Evolutionary conservation across 2,888 invertebrate species (phyloP), one percentile per base, ranked within the genome.

Genomic region (Stratiomys singularior): DNA sequence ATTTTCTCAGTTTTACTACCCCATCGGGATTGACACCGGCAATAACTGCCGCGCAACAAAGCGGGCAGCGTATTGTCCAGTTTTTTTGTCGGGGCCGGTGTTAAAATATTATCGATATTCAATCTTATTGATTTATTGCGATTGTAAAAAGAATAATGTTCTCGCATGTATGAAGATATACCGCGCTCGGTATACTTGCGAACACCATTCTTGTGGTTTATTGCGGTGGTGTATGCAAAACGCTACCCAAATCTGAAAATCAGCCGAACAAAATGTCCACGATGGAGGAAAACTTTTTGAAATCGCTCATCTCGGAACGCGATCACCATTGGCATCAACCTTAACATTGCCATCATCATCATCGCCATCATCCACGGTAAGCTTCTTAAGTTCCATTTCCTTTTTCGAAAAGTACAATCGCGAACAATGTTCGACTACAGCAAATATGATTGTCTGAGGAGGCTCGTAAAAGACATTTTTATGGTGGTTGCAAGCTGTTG

Each of bases 21-120:
- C n/a, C 52, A 52, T 13, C 4, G 15, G 7, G 52, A 13, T 4
- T 18, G 18, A 52, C 52, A 52, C 52, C 52, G 4, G 18, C 18
- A 52, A 52, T 52, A 52, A 52, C 4, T 52, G 52, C 52, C 15
- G 15, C 15, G 18, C 52, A 52, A 37, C 37, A 37, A 37, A 52
- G 15, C 52, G n/a, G 3, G 4, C 15, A 9, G 52, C 18, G 4
- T 18, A 52, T 52, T 52, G 52, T 52, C 60, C 60, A n/a, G 60
- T 23, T 77, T 77, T 37, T 63, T 77, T 79, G 77, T 77, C 76
- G 79, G 76, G 21, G 23, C 74, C 69, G n/a, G 78, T 79, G 79
- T 79, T 79, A 79, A 79, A 78, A 78, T 78, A 79, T 79, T 79
- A 79, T 79, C 78, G 79, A 79, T 79, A 79, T 79, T 78, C 79